Percentiles rank a stretch among this genome's conserved stretches.
phyloP scores from a whole-genome alignment of 2,113 vertebrate genomes.

The Cavia porcellus region DNA sequence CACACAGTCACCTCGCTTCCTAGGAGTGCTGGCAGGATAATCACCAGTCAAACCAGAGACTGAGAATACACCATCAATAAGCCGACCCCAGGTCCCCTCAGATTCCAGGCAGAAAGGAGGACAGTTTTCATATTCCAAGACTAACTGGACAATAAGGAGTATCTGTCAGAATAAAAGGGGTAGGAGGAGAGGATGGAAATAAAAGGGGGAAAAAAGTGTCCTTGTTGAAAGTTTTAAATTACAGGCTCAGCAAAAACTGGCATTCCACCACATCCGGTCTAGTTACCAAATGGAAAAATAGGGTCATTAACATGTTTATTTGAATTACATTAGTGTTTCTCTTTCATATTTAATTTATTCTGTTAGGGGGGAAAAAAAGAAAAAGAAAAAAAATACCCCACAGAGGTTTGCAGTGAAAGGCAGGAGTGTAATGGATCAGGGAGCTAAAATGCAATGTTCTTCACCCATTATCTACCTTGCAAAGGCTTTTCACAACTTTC shows the following conservation, averaged over 20 bases:
- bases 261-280: constrained; percentile 81
- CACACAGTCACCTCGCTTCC: neutral
- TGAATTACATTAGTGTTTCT: constrained; percentile 80
- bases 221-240: constrained; percentile 83
- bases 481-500: constrained; percentile 59
- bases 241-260: constrained; percentile 80
- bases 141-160: constrained; percentile 74
- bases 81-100: constrained; percentile 40
- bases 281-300: constrained; percentile 84
- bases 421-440: constrained; percentile 74
- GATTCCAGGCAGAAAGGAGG: constrained; percentile 70
- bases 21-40: constrained; percentile 56
- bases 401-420: constrained; percentile 67
- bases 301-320: constrained; percentile 83
- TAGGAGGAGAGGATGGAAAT: constrained; percentile 81
- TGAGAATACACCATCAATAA: constrained; percentile 50
- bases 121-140: constrained; percentile 76
- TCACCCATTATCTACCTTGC: constrained; percentile 62
- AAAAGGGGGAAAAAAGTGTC: constrained; percentile 75
- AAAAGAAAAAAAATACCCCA: neutral
- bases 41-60: constrained; percentile 68
- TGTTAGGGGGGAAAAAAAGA: constrained; percentile 58
- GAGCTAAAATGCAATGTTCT: constrained; percentile 75
- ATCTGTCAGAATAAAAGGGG: constrained; percentile 76
- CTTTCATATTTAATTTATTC: constrained; percentile 84